Conservation (phyloP, 2,888 invertebrate genomes). For the Aspidapion aeneum region DNA sequence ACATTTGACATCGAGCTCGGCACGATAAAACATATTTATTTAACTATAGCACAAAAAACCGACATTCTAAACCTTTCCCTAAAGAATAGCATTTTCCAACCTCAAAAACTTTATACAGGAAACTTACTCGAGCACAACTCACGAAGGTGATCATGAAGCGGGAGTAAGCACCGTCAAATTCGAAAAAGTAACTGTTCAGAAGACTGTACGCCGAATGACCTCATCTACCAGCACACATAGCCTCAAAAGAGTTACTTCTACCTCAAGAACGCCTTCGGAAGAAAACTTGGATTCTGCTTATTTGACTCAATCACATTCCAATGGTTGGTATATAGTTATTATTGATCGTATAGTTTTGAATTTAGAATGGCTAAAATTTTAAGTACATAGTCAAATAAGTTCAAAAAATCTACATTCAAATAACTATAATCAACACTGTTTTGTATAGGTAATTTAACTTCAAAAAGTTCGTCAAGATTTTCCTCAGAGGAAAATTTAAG, state of each 20-base stretch:
- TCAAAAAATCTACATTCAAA: background rate
- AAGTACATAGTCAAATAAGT: too few relatives aligned
- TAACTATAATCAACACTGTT: background rate
- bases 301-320: constrained; percentile 52
- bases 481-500: constrained; percentile 53
- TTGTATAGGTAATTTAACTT: constrained; percentile 36
- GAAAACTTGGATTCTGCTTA: constrained; percentile 59
- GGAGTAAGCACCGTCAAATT: constrained; percentile 68
- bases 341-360: too few relatives aligned
- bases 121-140: constrained; percentile 52
- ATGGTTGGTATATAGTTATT: constrained; percentile 27
- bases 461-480: constrained; percentile 49
- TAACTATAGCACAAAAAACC: too few relatives aligned
- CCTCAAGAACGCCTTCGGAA: constrained; percentile 55
- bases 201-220: constrained; percentile 57
- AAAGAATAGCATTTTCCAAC: too few relatives aligned
- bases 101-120: too few relatives aligned
- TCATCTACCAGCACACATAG: constrained; percentile 37
- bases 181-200: constrained; percentile 65
- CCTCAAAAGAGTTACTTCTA: constrained; percentile 29
- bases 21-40: too few relatives aligned
- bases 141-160: constrained; percentile 62
- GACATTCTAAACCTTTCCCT: too few relatives aligned
- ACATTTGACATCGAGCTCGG: too few relatives aligned
- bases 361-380: too few relatives aligned